Evolutionary conservation across 2,888 invertebrate species (phyloP).

Genomic region (Chironomus riparius): DNA sequence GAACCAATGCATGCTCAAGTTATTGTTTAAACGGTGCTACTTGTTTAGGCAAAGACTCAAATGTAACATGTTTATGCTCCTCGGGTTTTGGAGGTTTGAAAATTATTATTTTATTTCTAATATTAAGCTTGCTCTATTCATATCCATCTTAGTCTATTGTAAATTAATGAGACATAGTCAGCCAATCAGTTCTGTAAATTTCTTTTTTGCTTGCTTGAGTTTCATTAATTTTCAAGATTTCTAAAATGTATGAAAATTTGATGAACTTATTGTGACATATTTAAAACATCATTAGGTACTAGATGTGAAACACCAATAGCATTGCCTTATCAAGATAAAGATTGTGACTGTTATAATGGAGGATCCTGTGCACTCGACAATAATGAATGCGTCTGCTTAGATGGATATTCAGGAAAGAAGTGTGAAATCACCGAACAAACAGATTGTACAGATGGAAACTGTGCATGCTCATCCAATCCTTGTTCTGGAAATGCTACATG

Average conservation of each 20-base stretch:
- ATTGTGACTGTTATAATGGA: constrained; percentile 39
- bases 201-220: background rate
- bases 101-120: too few species aligned
- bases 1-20: constrained; percentile 42
- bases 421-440: constrained; percentile 39
- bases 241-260: background rate
- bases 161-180: too few species aligned
- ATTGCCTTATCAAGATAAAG: constrained; percentile 31
- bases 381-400: constrained; percentile 39
- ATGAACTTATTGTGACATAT: too few species aligned
- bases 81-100: constrained; percentile 55
- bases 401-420: constrained; percentile 38
- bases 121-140: background rate
- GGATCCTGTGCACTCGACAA: constrained; percentile 41
- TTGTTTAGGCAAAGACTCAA: constrained; percentile 54
- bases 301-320: constrained; percentile 38
- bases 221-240: background rate
- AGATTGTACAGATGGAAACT: constrained; percentile 39
- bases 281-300: constrained; percentile 34
- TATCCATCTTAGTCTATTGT: background rate
- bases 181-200: too few species aligned
- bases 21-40: constrained; percentile 64
- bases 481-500: constrained; percentile 60
- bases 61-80: constrained; percentile 64
- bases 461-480: constrained; percentile 44